These are phyloP conservation scores for Dendrolimus houi DNA, from an alignment of 2,888 invertebrate species.

Conservation along the genomic window DNA sequence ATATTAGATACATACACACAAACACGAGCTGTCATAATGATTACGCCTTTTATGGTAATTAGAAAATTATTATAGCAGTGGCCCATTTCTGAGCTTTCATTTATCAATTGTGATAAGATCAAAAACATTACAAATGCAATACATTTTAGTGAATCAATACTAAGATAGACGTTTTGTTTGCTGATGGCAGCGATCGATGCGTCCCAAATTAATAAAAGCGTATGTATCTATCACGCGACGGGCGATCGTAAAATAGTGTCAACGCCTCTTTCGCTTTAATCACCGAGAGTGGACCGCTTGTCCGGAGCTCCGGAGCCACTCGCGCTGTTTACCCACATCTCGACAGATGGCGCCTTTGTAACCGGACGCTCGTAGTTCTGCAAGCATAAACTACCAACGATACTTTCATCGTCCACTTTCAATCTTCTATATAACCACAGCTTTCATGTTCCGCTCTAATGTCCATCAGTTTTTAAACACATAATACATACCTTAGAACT, in stretches of 20 bases:
- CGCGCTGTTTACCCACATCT: conserved; percentile 63
- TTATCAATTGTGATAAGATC: too few species aligned
- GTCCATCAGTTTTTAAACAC: neutral
- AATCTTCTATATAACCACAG: neutral
- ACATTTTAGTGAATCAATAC: neutral
- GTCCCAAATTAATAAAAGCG: conserved; percentile 42
- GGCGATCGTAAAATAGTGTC: conserved; percentile 67
- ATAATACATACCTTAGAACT: neutral
- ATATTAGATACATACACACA: too few species aligned
- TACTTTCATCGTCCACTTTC: conserved; percentile 54
- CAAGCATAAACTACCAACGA: conserved; percentile 43
- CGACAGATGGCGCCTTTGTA: conserved; percentile 62
- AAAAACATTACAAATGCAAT: neutral
- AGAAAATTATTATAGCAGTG: too few species aligned
- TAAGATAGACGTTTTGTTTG: neutral
- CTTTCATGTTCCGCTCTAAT: neutral
- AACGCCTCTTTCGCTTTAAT: conserved; percentile 70
- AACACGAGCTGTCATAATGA: too few species aligned
- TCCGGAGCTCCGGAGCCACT: conserved; percentile 40
- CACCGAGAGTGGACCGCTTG: conserved; percentile 70
- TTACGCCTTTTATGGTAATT: too few species aligned
- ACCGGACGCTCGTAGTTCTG: conserved; percentile 47
- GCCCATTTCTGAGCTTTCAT: too few species aligned
- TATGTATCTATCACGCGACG: conserved; percentile 40
- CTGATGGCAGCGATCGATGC: conserved; percentile 23